Percentiles rank a stretch among this genome's conserved stretches.
Conservation (phyloP, 2,797 vertebrate species). For the Clarias laeviceps region DNA sequence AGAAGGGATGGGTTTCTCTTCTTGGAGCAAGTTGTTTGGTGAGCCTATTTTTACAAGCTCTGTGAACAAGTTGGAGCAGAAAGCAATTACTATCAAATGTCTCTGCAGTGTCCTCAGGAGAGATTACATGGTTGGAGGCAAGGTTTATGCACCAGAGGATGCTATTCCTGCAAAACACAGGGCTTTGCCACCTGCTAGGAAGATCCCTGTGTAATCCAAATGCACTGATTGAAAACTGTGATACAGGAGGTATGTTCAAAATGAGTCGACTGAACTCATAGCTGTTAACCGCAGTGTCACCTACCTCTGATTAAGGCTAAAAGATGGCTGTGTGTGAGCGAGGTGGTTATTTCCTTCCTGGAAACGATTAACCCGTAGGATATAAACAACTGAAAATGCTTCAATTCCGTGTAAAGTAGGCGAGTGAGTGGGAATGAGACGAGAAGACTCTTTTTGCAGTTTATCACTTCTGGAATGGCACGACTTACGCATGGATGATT, state of each 20-base stretch:
- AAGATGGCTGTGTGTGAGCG: slow-evolving; percentile 16
- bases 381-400: slow-evolving; percentile 20
- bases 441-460: slow-evolving; percentile 17
- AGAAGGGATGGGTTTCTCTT: slow-evolving; percentile 37
- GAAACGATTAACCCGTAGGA: slow-evolving; percentile 15
- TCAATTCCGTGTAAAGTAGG: not conserved
- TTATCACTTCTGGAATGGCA: slow-evolving; percentile 20
- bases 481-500: slow-evolving; percentile 41
- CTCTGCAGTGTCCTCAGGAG: slow-evolving; percentile 57
- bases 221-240: slow-evolving; percentile 45
- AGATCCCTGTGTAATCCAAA: slow-evolving; percentile 49
- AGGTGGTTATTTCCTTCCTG: slow-evolving; percentile 18
- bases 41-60: slow-evolving; percentile 55
- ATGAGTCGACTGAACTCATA: slow-evolving; percentile 28
- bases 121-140: slow-evolving; percentile 56
- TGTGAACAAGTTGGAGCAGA: slow-evolving; percentile 50
- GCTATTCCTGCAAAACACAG: slow-evolving; percentile 50
- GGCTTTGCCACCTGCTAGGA: slow-evolving; percentile 48
- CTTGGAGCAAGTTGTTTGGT: slow-evolving; percentile 46
- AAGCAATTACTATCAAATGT: slow-evolving; percentile 58
- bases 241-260: slow-evolving; percentile 32
- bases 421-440: not conserved
- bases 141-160: slow-evolving; percentile 51
- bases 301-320: slow-evolving; percentile 39
- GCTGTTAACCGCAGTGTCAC: slow-evolving; percentile 19